These are phyloP conservation scores for Bombus superbus DNA, from an alignment of 1,140 invertebrate genomes.

Conservation along the genomic window DNA sequence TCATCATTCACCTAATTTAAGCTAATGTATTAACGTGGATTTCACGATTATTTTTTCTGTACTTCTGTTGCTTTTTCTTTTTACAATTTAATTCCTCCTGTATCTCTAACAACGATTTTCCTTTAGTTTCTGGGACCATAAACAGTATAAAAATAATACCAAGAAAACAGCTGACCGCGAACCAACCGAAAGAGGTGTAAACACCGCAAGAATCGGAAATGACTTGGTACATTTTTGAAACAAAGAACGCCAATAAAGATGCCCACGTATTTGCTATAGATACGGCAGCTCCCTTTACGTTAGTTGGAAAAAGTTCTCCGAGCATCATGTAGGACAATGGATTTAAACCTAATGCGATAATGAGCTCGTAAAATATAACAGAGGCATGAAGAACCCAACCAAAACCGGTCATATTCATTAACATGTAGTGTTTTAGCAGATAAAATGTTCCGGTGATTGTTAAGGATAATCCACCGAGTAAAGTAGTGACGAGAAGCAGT, in stretches of 20 bases:
- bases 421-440: constrained; percentile 81
- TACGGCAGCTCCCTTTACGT: constrained; percentile 84
- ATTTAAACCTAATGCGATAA: constrained; percentile 84
- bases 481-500: constrained; percentile 83
- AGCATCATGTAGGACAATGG: constrained; percentile 85
- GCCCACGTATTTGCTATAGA: constrained; percentile 79
- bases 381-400: constrained; percentile 83
- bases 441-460: constrained; percentile 79
- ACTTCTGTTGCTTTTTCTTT: constrained; percentile 41
- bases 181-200: constrained; percentile 84
- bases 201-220: constrained; percentile 83
- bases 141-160: constrained; percentile 85
- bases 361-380: constrained; percentile 84
- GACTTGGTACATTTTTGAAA: constrained; percentile 84
- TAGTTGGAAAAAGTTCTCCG: constrained; percentile 86
- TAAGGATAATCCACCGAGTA: constrained; percentile 82
- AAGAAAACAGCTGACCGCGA: constrained; percentile 82
- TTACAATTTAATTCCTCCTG: constrained; percentile 81
- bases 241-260: constrained; percentile 81
- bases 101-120: constrained; percentile 87
- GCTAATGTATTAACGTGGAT: constrained; percentile 54
- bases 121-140: constrained; percentile 89
- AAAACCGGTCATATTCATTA: constrained; percentile 72
- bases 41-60: not conserved
- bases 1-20: constrained; percentile 19